These are phyloP conservation scores for Myotis daubentonii DNA, from an alignment of 2,797 vertebrate species.

Conservation along the genomic window DNA sequence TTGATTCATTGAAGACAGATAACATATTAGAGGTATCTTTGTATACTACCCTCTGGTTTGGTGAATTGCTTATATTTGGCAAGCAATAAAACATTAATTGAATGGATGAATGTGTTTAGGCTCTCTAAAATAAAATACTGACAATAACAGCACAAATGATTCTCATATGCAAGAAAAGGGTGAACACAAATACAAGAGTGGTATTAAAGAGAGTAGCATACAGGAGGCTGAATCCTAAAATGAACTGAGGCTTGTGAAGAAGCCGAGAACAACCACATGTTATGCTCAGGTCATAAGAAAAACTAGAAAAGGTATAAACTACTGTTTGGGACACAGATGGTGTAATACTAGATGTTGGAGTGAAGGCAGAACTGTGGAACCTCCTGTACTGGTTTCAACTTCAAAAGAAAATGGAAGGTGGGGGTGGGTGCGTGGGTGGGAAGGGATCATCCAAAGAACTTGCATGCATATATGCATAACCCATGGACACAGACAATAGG, in stretches of 20 bases:
- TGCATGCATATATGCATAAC: too few species aligned
- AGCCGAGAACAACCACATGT: neutral
- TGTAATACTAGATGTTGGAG: neutral
- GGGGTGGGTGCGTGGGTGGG: too few species aligned
- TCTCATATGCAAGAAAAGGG: neutral
- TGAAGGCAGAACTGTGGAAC: neutral
- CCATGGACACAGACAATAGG: too few species aligned
- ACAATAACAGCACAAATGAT: neutral
- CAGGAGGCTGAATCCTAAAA: neutral
- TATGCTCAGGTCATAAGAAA: neutral
- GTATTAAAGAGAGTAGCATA: neutral
- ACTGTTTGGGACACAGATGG: neutral
- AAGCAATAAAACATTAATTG: conserved; percentile 11
- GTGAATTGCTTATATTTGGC: neutral
- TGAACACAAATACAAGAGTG: neutral
- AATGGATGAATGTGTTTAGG: neutral
- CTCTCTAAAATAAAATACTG: neutral
- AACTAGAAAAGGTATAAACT: neutral
- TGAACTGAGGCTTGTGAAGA: neutral
- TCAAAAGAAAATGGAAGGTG: neutral
- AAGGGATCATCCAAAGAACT: too few species aligned
- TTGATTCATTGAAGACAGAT: neutral
- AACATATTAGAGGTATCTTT: conserved; percentile 17
- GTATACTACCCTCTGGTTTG: neutral
- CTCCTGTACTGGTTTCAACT: neutral